Conservation (phyloP, 1,140 invertebrate genomes). For the Heliconius nattereri region DNA sequence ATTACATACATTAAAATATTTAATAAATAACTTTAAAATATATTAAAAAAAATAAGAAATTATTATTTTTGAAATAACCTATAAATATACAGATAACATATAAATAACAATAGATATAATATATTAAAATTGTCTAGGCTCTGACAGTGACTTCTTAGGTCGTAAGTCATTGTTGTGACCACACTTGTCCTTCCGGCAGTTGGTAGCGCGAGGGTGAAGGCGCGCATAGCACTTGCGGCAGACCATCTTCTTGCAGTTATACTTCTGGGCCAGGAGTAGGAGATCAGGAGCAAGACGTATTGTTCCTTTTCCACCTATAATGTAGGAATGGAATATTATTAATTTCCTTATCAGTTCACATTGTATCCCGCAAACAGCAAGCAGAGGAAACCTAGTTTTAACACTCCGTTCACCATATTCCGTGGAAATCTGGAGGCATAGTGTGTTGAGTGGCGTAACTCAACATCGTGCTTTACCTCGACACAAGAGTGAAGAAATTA, state of each 20-base stretch:
- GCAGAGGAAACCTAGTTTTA: too few relatives aligned
- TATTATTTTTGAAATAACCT: too few relatives aligned
- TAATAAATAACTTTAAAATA: too few relatives aligned
- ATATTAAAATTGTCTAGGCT: neutral
- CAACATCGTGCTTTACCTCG: too few relatives aligned
- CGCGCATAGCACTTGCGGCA: neutral
- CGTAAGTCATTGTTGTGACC: neutral
- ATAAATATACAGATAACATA: neutral
- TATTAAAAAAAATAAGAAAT: too few relatives aligned
- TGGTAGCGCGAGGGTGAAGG: neutral
- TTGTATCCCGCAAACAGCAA: too few relatives aligned
- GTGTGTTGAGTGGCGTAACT: too few relatives aligned
- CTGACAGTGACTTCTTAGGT: neutral
- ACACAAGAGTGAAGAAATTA: too few relatives aligned
- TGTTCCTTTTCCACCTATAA: slow-evolving; percentile 2
- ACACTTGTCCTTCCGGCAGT: neutral
- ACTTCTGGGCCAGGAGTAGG: neutral
- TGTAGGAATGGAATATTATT: neutral
- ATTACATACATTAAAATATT: too few relatives aligned
- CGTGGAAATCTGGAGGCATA: too few relatives aligned
- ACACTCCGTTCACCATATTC: too few relatives aligned
- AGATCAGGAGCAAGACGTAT: neutral
- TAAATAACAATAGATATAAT: neutral
- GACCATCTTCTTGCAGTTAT: neutral
- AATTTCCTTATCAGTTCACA: too few relatives aligned